These are phyloP conservation scores for Chanos chanos DNA, from an alignment of 2,797 vertebrate genomes.

Conservation along the genomic window DNA sequence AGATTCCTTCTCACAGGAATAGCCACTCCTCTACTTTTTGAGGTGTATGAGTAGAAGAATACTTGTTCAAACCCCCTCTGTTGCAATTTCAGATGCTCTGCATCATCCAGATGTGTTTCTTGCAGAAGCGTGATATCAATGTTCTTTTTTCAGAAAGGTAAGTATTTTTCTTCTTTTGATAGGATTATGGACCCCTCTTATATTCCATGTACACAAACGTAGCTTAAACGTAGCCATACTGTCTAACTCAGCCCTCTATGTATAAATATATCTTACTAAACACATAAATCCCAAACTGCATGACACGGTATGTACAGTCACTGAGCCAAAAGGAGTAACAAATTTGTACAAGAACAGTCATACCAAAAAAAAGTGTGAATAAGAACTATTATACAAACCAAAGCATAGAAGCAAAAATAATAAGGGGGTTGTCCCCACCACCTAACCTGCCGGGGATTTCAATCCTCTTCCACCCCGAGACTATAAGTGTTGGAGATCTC, in stretches of 20 bases:
- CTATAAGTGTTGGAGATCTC: neutral
- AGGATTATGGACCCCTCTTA: too few species aligned
- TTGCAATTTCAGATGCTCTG: neutral
- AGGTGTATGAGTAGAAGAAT: constrained; percentile 5
- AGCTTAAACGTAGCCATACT: neutral
- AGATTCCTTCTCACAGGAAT: constrained; percentile 3
- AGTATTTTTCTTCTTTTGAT: constrained; percentile 3
- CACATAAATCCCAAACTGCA: too few species aligned
- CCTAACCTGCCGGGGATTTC: neutral
- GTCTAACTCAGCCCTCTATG: neutral
- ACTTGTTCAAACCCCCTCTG: neutral
- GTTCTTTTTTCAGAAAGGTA: neutral
- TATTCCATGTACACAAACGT: neutral
- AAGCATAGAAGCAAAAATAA: neutral
- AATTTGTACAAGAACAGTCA: too few species aligned
- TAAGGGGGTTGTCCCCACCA: neutral
- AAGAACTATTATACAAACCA: neutral
- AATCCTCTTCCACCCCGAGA: neutral
- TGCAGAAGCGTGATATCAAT: constrained; percentile 8
- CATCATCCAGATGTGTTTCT: constrained; percentile 2
- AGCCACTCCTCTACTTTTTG: constrained; percentile 17
- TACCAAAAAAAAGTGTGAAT: too few species aligned
- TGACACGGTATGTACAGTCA: neutral
- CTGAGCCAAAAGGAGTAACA: neutral
- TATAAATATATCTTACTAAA: neutral